These are phyloP conservation scores for Enteromius paludinosus DNA, from an alignment of 2,797 vertebrate genomes.

Conservation along the genomic window DNA sequence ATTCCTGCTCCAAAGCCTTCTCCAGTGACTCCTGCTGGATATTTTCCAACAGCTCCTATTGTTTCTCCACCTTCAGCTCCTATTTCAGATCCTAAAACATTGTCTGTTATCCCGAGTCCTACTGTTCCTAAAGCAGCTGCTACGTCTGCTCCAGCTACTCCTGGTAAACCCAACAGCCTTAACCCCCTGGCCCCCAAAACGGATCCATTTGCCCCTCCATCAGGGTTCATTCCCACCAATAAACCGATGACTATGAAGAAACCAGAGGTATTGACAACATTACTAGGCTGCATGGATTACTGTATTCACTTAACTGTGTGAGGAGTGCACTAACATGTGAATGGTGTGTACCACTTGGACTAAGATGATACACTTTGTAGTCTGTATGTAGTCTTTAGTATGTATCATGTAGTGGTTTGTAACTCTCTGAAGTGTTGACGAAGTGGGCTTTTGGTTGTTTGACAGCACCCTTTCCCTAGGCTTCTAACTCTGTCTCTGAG, in stretches of 20 bases:
- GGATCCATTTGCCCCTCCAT: slow-evolving; percentile 45
- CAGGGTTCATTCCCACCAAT: slow-evolving; percentile 57
- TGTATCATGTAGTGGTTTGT: not conserved
- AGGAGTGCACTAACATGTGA: slow-evolving; percentile 47
- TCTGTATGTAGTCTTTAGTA: not conserved
- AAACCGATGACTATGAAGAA: slow-evolving; percentile 61
- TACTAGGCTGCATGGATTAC: slow-evolving; percentile 45
- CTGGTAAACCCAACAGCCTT: slow-evolving; percentile 33
- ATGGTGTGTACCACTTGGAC: not conserved
- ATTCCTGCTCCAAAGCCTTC: slow-evolving; percentile 50
- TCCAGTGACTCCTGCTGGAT: slow-evolving; percentile 7
- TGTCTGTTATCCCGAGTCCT: slow-evolving; percentile 26
- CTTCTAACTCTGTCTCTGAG: not conserved
- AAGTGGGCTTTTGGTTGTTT: not conserved
- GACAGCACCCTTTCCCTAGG: not conserved
- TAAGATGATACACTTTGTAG: not conserved
- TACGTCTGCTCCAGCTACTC: slow-evolving; percentile 5
- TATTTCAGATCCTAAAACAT: slow-evolving; percentile 33
- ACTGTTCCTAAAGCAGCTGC: slow-evolving; percentile 29
- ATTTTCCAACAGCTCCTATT: slow-evolving; percentile 27
- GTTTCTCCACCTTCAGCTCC: slow-evolving; percentile 29
- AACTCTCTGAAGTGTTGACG: not conserved
- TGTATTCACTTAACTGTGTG: slow-evolving; percentile 40
- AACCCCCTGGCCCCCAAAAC: slow-evolving; percentile 37
- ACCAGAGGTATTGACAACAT: slow-evolving; percentile 71